Conservation (phyloP, 2,888 invertebrate species). For the Rhodophaea formosa region DNA sequence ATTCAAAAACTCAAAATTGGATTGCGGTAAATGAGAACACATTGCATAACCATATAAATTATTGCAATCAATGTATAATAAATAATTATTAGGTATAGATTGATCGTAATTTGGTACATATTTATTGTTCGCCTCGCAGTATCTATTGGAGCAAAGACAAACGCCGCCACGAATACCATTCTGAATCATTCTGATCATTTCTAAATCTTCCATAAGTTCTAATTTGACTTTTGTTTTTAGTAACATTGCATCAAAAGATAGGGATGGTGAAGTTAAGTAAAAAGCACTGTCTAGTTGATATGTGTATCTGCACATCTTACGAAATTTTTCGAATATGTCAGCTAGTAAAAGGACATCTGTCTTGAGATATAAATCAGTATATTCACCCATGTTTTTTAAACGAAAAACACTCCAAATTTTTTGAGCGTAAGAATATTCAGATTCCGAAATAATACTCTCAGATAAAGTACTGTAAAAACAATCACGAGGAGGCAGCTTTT, state of each 20-base stretch:
- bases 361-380: constrained; percentile 24
- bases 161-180: no score
- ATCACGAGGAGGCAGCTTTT: constrained; percentile 12
- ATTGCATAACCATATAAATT: constrained; percentile 18
- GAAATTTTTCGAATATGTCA: no score
- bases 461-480: constrained; percentile 23
- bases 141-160: no score
- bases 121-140: no score
- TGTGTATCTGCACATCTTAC: constrained; percentile 15
- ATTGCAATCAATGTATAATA: no score
- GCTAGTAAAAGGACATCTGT: no score
- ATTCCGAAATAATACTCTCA: constrained; percentile 1
- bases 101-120: no score
- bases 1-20: constrained; percentile 15
- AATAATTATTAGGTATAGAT: background rate
- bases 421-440: no score
- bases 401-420: no score
- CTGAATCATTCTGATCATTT: no score
- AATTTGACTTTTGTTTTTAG: background rate
- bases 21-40: constrained; percentile 15
- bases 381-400: constrained; percentile 20
- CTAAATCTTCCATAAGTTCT: no score
- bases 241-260: no score
- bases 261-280: constrained; percentile 18
- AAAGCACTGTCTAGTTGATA: constrained; percentile 25